phyloP scores from a whole-genome alignment of 2,113 vertebrate genomes.

The Climacteris rufus region DNA sequence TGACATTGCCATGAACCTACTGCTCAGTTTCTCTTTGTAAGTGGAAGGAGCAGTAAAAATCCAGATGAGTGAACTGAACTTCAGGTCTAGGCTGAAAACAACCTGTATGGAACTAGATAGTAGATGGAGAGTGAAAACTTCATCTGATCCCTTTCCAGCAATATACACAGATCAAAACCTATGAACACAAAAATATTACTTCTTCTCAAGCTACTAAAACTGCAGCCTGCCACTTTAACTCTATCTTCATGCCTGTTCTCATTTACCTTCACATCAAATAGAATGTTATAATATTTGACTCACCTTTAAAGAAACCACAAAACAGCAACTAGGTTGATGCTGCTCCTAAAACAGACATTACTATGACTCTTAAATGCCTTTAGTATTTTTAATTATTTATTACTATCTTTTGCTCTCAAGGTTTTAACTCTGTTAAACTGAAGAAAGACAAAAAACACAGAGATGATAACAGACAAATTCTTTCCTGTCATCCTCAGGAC shows the following conservation, averaged over 20 bases:
- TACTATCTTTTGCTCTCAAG: not conserved
- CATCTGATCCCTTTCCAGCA: not conserved
- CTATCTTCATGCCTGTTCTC: not conserved
- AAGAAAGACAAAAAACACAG: not conserved
- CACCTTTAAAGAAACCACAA: not conserved
- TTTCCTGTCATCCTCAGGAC: not conserved
- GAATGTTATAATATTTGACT: not conserved
- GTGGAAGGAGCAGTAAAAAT: not conserved
- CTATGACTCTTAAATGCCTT: not conserved
- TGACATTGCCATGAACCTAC: not conserved
- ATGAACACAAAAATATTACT: not conserved
- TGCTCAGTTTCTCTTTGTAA: not conserved
- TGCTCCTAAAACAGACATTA: not conserved
- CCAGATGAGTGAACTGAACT: not conserved
- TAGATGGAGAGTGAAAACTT: rapidly evolving
- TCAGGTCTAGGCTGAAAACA: not conserved
- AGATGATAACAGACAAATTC: not conserved
- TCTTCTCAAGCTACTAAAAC: not conserved
- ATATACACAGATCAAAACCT: not conserved
- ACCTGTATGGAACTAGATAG: no score
- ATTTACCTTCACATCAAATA: not conserved
- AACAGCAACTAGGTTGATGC: not conserved
- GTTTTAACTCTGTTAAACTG: not conserved
- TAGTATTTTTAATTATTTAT: not conserved
- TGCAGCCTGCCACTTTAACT: not conserved